Evolutionary conservation across 1,140 invertebrate genomes (phyloP).

Genomic region (Apis laboriosa): DNA sequence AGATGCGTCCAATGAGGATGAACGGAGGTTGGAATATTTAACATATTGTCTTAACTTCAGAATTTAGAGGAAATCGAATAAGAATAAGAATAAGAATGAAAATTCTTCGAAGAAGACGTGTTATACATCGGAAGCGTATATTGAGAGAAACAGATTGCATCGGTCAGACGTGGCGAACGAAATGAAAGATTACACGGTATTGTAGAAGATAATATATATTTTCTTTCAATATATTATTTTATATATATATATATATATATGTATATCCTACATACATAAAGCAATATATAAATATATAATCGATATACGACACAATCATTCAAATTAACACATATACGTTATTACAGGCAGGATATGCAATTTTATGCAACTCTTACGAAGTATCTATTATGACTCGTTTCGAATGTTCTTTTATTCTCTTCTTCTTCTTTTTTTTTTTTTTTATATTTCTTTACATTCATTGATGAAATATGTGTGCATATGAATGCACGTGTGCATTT

Average conservation of each 20-base stretch:
- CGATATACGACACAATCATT: constrained; percentile 71
- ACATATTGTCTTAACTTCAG: no score
- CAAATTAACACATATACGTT: constrained; percentile 64
- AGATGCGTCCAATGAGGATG: no score
- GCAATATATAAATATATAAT: constrained; percentile 71
- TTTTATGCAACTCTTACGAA: constrained; percentile 66
- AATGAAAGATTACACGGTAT: constrained; percentile 60
- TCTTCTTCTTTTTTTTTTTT: not conserved
- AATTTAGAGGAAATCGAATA: not conserved
- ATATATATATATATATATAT: constrained; percentile 58
- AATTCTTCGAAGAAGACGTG: not conserved
- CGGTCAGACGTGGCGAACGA: constrained; percentile 17
- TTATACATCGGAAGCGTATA: not conserved
- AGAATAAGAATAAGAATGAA: no score
- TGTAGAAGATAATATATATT: constrained; percentile 69
- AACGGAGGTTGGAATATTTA: no score
- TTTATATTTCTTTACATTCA: not conserved
- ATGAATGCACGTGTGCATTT: constrained; percentile 4
- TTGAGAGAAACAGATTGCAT: constrained; percentile 59
- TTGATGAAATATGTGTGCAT: not conserved
- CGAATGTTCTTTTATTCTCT: constrained; percentile 3
- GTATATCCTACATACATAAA: constrained; percentile 71
- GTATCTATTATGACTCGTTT: constrained; percentile 58
- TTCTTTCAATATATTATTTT: constrained; percentile 65
- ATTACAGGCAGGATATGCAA: constrained; percentile 68